Evolutionary conservation across 2,888 invertebrate species (phyloP), one percentile per base, ranked within the genome.

Genomic region (Mesorhabditis spiculigera): DNA sequence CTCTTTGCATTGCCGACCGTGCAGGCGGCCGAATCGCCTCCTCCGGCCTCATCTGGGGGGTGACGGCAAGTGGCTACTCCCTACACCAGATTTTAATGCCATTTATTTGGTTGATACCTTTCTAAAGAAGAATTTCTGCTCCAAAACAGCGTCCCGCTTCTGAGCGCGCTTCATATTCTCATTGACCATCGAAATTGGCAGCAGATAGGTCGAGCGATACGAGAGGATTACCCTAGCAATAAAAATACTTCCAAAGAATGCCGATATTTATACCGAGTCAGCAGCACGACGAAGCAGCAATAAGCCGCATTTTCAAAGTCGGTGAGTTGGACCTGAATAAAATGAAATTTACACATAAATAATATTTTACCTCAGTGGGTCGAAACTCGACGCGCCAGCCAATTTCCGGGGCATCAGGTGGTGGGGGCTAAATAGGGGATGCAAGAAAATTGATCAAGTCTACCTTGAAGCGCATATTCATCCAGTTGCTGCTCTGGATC

Each of bases 371-470:
- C 69, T 79, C 95, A 87, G 97, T 97, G 63, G 98, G 97, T 44
- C 98, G 91, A 89, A 99, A 99, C 89, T 99, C 98, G 0, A 99
- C 98, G 78, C 98, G 90, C 98, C 98, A 99, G 58, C 98, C 98
- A 84, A 99, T 98, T 67, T 93, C 90, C 6, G 94, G 93, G 87
- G 94, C 92, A 16, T 88, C 87, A 0, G 95, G 93, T 43, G 95
- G 95, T 63, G 97, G 97, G 96, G 96, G 88, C 98, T 98, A 89
- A 98, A 98, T 62, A 66, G 63, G 13, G n/a, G 43, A 8, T 67
- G 28, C n/a, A 28, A 28, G 28, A 28, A 28, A 28, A 28, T 28
- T 28, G 28, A 3, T 3, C 28, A 28, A 3, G n/a, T 1, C 3
- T 50, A 50, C 58, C 68, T 79, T 77, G 75, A 77, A 79, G 10